Conservation (phyloP, 2,113 vertebrate genomes). For the Aplodontia rufa region DNA sequence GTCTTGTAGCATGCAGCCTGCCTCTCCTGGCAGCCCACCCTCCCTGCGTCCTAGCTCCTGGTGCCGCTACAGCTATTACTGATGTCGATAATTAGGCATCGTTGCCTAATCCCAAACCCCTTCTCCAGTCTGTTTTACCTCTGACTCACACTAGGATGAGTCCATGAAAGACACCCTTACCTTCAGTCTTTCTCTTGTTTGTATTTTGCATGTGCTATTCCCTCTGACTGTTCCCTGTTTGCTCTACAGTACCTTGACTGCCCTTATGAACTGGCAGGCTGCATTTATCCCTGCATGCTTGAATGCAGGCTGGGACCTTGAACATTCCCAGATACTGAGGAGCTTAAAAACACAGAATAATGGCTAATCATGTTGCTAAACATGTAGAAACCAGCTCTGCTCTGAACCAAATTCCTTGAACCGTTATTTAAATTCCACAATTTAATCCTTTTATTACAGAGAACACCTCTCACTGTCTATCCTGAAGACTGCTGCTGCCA, state of each 20-base stretch:
- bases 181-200: too few relatives aligned
- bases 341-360: not conserved
- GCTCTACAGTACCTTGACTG: not conserved
- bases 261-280: not conserved
- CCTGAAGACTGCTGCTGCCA: too few relatives aligned
- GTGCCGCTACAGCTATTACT: not conserved
- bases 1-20: too few relatives aligned
- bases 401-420: not conserved
- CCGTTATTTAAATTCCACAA: not conserved
- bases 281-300: not conserved
- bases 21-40: too few relatives aligned
- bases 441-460: not conserved
- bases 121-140: not conserved
- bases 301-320: not conserved
- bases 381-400: not conserved
- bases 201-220: too few relatives aligned
- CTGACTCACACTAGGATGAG: too few relatives aligned
- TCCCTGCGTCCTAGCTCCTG: rapidly evolving
- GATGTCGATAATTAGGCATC: rapidly evolving
- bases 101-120: not conserved
- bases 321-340: not conserved
- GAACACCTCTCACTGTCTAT: not conserved
- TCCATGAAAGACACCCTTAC: rapidly evolving
- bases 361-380: not conserved
- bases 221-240: not conserved